Conservation (phyloP, 2,113 vertebrate species). For the Porphyrio hochstetteri region DNA sequence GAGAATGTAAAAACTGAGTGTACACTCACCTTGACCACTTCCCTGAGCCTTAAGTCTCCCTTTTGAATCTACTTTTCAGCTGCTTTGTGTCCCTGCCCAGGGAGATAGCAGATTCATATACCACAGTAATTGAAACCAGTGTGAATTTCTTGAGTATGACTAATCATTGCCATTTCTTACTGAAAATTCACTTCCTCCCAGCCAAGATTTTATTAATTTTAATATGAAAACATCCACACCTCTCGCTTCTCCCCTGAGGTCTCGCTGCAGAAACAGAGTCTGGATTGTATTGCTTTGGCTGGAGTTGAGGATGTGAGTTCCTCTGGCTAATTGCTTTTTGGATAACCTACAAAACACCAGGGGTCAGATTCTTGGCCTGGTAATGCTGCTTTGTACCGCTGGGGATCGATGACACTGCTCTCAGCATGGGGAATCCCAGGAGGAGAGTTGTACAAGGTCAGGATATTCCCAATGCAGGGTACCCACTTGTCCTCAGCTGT, state of each 20-base stretch:
- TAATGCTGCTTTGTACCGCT: rapidly evolving
- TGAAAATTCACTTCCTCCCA: neutral
- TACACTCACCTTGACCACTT: neutral
- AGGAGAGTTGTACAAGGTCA: neutral
- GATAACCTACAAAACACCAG: slow-evolving; percentile 27
- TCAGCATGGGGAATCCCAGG: neutral
- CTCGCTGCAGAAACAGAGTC: neutral
- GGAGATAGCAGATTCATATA: neutral
- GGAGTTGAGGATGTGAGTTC: neutral
- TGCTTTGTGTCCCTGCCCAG: neutral
- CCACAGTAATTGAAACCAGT: slow-evolving; percentile 1
- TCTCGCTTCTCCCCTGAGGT: neutral
- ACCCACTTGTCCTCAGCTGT: neutral
- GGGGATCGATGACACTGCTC: neutral
- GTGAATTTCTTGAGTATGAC: neutral
- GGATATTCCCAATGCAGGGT: neutral
- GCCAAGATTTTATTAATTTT: slow-evolving; percentile 45
- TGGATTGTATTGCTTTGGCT: neutral
- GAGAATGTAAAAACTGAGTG: neutral
- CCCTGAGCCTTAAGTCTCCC: neutral
- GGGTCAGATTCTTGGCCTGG: neutral
- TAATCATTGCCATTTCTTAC: neutral
- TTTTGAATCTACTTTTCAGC: neutral
- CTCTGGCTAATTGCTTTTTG: slow-evolving; percentile 33
- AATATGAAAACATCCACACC: slow-evolving; percentile 50